Evolutionary conservation across 2,113 vertebrate species (phyloP).

Genomic region (Pandion haliaetus): DNA sequence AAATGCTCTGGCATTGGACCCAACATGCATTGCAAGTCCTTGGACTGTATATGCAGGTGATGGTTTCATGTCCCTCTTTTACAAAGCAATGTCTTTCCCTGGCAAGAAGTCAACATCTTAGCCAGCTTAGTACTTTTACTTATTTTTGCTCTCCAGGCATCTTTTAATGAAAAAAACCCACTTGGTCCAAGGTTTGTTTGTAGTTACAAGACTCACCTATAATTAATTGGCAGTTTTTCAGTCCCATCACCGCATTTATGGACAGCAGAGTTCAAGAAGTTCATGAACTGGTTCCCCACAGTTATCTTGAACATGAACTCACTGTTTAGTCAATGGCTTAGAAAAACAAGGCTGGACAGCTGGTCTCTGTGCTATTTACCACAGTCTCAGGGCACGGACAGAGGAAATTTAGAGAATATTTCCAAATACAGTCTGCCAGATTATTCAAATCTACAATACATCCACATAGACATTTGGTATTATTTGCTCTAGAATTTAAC

Average conservation of each 20-base stretch:
- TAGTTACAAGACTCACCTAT: background rate
- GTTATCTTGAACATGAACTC: conserved; percentile 75
- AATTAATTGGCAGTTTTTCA: conserved; percentile 51
- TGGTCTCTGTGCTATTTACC: conserved; percentile 72
- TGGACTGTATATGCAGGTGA: background rate
- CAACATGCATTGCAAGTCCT: background rate
- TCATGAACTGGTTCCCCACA: conserved; percentile 79
- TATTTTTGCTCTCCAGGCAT: background rate
- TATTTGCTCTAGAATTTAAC: conserved; percentile 10
- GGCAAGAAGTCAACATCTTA: background rate
- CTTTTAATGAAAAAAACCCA: background rate
- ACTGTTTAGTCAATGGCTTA: conserved; percentile 80
- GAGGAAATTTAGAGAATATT: conserved; percentile 61
- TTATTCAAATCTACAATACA: background rate
- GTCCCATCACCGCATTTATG: background rate
- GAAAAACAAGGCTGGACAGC: conserved; percentile 75
- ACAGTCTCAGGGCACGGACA: conserved; percentile 73
- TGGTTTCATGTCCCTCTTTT: background rate
- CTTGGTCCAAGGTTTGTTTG: background rate
- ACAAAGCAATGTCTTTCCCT: background rate
- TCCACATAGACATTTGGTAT: background rate
- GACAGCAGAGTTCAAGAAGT: conserved; percentile 74
- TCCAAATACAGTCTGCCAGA: conserved; percentile 30
- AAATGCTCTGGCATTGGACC: background rate
- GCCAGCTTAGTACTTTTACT: background rate